Percentiles rank a stretch among this genome's conserved stretches.
These are phyloP conservation scores for Neostethus bicornis DNA, from an alignment of 2,797 vertebrate species.

Conservation along the genomic window DNA sequence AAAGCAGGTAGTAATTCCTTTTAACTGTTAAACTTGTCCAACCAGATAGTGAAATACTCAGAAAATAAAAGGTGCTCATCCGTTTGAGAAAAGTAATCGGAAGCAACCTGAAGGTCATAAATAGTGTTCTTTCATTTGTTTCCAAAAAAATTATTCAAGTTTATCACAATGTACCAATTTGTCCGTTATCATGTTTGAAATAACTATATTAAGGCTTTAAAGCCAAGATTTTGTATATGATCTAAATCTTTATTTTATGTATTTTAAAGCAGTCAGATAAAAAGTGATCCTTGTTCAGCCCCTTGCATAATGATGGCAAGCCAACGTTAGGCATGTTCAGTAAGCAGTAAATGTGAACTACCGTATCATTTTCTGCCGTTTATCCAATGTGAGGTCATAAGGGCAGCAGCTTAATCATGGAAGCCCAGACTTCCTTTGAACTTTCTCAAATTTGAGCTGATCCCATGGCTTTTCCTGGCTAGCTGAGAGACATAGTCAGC, in stretches of 20 bases:
- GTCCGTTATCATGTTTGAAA: too few relatives aligned
- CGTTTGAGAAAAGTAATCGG: slow-evolving; percentile 31
- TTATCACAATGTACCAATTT: too few relatives aligned
- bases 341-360: neutral
- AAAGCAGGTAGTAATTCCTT: slow-evolving; percentile 52
- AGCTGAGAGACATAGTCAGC: too few relatives aligned
- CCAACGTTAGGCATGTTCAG: neutral
- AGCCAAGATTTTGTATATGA: too few relatives aligned
- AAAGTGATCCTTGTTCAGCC: neutral
- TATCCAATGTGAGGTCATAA: too few relatives aligned
- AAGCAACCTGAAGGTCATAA: neutral
- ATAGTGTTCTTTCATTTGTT: neutral
- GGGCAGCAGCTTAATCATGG: too few relatives aligned
- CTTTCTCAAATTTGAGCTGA: too few relatives aligned
- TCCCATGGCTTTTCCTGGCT: too few relatives aligned
- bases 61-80: slow-evolving; percentile 18
- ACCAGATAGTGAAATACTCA: slow-evolving; percentile 36
- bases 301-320: slow-evolving; percentile 4
- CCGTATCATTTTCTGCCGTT: too few relatives aligned
- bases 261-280: neutral
- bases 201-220: too few relatives aligned
- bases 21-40: slow-evolving; percentile 57
- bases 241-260: slow-evolving; percentile 4
- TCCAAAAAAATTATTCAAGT: too few relatives aligned
- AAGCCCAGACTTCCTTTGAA: too few relatives aligned